A percentile compares a stretch with the other conserved stretches of the same genome.
Evolutionary conservation across 2,797 vertebrate species (phyloP).

Genomic region (Yasuhikotakia modesta): DNA sequence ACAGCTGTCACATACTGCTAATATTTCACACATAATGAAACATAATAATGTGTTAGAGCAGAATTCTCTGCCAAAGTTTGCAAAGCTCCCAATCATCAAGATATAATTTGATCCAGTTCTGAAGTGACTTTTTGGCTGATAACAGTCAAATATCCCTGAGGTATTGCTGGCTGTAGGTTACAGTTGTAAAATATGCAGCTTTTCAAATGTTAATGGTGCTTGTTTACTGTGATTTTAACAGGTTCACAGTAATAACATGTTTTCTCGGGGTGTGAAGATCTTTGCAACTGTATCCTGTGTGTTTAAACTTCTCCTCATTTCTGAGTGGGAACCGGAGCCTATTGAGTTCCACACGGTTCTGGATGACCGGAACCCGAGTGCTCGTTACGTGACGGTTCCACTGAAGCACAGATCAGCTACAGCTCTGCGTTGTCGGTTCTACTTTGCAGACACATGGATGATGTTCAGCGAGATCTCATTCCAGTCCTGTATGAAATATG

Average conservation of each 20-base stretch:
- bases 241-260: slow-evolving; percentile 97
- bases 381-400: slow-evolving; percentile 86
- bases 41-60: too few species aligned
- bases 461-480: slow-evolving; percentile 94
- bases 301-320: slow-evolving; percentile 81
- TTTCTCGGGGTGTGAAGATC: slow-evolving; percentile 87
- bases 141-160: background rate
- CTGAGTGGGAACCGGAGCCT: slow-evolving; percentile 78
- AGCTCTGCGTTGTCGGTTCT: slow-evolving; percentile 84
- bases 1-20: too few species aligned
- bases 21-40: too few species aligned
- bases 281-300: slow-evolving; percentile 84
- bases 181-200: too few species aligned
- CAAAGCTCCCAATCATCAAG: too few species aligned
- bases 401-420: slow-evolving; percentile 79
- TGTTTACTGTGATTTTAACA: slow-evolving; percentile 55
- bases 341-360: slow-evolving; percentile 82
- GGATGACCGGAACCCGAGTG: slow-evolving; percentile 89
- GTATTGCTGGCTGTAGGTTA: too few species aligned
- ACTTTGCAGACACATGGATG: slow-evolving; percentile 89
- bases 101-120: too few species aligned
- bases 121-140: background rate
- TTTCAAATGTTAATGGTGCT: background rate
- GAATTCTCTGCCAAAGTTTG: too few species aligned
- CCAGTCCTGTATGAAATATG: slow-evolving; percentile 79